Evolutionary conservation across 2,888 invertebrate species (phyloP), one percentile per base, ranked within the genome.

Genomic region (Pheosia tremula): DNA sequence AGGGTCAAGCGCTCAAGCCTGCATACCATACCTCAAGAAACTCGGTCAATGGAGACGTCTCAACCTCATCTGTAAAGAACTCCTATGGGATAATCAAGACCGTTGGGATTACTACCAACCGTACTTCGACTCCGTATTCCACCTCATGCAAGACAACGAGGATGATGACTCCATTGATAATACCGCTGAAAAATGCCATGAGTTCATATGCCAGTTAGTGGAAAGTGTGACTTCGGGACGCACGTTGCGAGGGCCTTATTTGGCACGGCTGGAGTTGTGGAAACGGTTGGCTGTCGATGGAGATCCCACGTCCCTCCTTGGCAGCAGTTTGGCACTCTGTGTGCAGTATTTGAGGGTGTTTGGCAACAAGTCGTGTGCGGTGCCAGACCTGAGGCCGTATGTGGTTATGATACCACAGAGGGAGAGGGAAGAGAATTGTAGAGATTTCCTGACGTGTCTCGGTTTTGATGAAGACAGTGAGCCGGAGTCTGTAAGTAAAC

Each of bases 351-450:
- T 97, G 74, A 88, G 91, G 52, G 94, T 95, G 71, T 99, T 98
- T 88, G 98, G 98, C 3, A 96, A 97, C 77, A 98, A 98, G 81
- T 96, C 97, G 0, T 98, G 98, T 86, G 97, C 97, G 65, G 97
- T 97, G 64, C 95, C 96, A 8, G 99, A 99, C 85, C 92, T 99
- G 58, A 95, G 96, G 66, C 93, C 96, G 5, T 98, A 97, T 86
- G 85, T 98, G 56, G 90, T 95, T 54, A 94, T 97, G 74, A 91
- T 98, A 68, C 95, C 97, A 6, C 91, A 94, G 50, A 94, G 95
- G 9, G 95, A 96, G 67, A 94, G 95, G 67, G 90, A 94, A 66
- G 93, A 94, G 55, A 88, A 96, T 60, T 94, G 95, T 43, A 87
- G 91, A 61, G 95, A 95, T 66, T 91, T 96, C 66, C 82, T 96